A percentile compares a stretch with the other conserved stretches of the same genome.
Evolutionary conservation across 2,888 invertebrate genomes (phyloP).

Genomic region (Cheiracanthium punctorium): DNA sequence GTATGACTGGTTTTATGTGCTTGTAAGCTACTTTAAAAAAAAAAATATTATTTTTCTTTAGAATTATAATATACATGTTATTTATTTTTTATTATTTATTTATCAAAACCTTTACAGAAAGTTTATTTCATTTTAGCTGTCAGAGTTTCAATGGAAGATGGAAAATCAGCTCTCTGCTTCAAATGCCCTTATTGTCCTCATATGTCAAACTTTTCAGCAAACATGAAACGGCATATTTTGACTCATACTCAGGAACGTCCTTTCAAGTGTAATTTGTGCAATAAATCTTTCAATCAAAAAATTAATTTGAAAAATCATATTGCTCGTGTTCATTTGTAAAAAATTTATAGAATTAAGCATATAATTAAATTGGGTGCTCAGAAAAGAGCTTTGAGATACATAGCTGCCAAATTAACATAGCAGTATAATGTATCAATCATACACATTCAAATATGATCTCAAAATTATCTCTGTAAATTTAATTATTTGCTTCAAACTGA

Average conservation of each 20-base stretch:
- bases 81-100: no score
- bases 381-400: no score
- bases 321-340: not conserved
- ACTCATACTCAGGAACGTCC: conserved; percentile 47
- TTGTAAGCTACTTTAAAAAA: not conserved
- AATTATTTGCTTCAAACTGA: no score
- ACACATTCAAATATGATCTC: no score
- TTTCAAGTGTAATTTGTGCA: conserved; percentile 22
- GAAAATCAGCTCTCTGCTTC: conserved; percentile 22
- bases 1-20: no score
- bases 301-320: conserved; percentile 21
- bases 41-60: not conserved
- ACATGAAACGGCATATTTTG: conserved; percentile 39
- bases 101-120: no score
- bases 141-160: not conserved
- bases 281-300: conserved; percentile 38
- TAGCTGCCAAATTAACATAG: no score
- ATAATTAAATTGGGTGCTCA: not conserved
- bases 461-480: no score
- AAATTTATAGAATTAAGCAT: not conserved
- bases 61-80: no score
- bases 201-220: conserved; percentile 32
- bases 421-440: no score
- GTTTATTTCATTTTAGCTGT: conserved; percentile 23
- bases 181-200: conserved; percentile 39